Evolutionary conservation across 2,797 vertebrate genomes (phyloP), one percentile per base, ranked within the genome.

Genomic region (Esox lucius): DNA sequence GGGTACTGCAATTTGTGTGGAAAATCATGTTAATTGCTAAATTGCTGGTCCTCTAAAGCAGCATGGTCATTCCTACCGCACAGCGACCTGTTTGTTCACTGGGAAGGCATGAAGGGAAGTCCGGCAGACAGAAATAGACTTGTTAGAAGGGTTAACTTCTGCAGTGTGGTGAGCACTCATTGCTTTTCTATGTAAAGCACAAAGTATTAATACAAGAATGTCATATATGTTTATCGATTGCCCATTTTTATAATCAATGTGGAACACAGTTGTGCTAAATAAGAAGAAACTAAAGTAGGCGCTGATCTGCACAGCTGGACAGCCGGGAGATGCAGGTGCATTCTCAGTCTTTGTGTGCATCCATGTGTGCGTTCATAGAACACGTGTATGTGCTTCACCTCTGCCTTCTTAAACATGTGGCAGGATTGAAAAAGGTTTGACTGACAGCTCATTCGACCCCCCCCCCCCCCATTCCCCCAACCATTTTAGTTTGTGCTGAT

Each of bases 401-500:
- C 80, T 19, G 33, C 73, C 70, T 71, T 80, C 66, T 72, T 71
- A 83, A 87, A 84, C 82, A 86, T 87, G 84, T 86, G 84, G 86
- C 81, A 53, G 83, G 77, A 84, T 86, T 89, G 85, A 90, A 83
- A 84, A 83, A 84, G 88, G 81, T 91, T 93, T 91, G 93, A 93
- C 82, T 86, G 88, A 92, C 90, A 93, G 88, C 87, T 89, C 84
- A 77, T 87, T 87, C 82, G 81, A 86, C 78, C 84, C 81, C 46
- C 76, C 64, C 76, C 64, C 48, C 73, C 59, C 75, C 9, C 53
- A 7, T 39, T 26, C 77, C 85, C 72, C 78, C 80, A 76, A 76
- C 81, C 84, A 92, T 90, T 93, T 87, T 91, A 84, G 87, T 91
- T 90, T 91, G 91, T 92, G 91, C 92, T 90, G 92, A 90, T 90